Base-by-base conservation (phyloP, 2,888 invertebrate genomes). In the Kryphioiulus occultus region DNA sequence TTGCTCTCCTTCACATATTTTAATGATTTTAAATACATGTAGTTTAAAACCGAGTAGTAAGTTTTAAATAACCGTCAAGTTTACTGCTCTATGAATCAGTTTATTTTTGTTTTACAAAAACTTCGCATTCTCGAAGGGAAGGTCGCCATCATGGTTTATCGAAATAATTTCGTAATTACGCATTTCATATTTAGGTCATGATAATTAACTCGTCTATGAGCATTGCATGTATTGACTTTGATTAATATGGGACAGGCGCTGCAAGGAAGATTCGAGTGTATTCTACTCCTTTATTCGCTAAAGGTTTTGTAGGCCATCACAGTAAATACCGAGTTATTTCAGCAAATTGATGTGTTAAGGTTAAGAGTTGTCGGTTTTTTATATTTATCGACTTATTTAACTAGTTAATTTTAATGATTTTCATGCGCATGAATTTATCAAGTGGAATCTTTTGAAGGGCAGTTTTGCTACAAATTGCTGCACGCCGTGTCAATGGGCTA, bases 171-270 rank as follows among this genome's bases (percentile, higher is more conserved):
- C 30, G 78, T 78, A 30, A 78, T 78, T 78, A 78, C 17, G 78
- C 30, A 30, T 78, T 30, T 78, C 78, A 78, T 78, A 78, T 78
- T 17, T 78, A 78, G 78, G 78, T 78, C 78, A 17, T 32, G 17
- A 30, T 78, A 78, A 78, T 78, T 78, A 78, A 78, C 78, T 78
- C 78, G 78, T 78, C 78, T 78, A 26, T 78, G 78, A 78, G 78
- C 78, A 78, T 78, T 78, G 78, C 78, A 78, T 30, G 7, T 78
- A 78, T 78, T 30, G 78, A 78, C 78, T 30, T 30, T 17, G 10
- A 78, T 32, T 30, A 78, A 78, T 32, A 17, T 30, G 30, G 78
- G 78, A 78, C 78, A 78, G 30, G 17, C 30, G 78, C 30, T 30
- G 78, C 30, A 78, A 22, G 22, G 78, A 78, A 78, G 15, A 78